These are phyloP conservation scores for Tenualosa thibaudeaui DNA, from an alignment of 2,797 vertebrate species.

Conservation along the genomic window DNA sequence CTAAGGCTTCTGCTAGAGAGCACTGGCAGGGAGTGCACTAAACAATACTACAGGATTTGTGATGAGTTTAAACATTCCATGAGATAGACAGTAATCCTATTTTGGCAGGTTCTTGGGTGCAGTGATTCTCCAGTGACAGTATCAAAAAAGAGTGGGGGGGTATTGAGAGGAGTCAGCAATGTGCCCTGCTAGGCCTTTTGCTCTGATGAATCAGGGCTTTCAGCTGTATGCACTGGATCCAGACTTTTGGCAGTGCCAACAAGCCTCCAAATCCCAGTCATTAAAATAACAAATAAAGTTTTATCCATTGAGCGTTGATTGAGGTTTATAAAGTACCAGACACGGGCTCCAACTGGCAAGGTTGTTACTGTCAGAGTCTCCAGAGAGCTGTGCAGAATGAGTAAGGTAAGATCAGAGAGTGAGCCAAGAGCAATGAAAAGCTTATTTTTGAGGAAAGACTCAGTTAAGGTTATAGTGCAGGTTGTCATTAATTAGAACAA, in stretches of 20 bases:
- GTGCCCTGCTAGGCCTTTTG: slow-evolving; percentile 68
- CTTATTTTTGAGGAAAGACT: neutral
- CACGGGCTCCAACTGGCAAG: slow-evolving; percentile 50
- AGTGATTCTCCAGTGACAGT: slow-evolving; percentile 49
- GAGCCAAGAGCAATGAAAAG: neutral
- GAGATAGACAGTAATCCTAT: slow-evolving; percentile 53
- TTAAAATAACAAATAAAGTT: slow-evolving; percentile 66
- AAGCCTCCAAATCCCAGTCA: slow-evolving; percentile 64
- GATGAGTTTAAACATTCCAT: slow-evolving; percentile 59
- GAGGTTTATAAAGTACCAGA: slow-evolving; percentile 69
- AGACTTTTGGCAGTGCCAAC: slow-evolving; percentile 65
- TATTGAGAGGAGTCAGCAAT: slow-evolving; percentile 62
- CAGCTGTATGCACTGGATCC: slow-evolving; percentile 65
- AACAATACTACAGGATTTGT: slow-evolving; percentile 47
- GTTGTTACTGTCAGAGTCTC: slow-evolving; percentile 55
- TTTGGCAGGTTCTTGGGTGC: slow-evolving; percentile 57
- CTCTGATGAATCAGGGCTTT: slow-evolving; percentile 75
- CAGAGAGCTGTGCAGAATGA: slow-evolving; percentile 62
- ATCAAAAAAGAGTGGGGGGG: slow-evolving; percentile 35
- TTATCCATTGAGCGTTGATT: slow-evolving; percentile 65
- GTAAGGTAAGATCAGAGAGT: slow-evolving; percentile 61
- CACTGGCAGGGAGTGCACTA: neutral
- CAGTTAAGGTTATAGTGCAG: too few species aligned
- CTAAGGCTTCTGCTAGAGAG: neutral
- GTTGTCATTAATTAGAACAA: too few species aligned